Percentiles rank a stretch among this genome's conserved stretches.
Evolutionary conservation across 2,797 vertebrate species (phyloP).

Genomic region (Artibeus jamaicensis): DNA sequence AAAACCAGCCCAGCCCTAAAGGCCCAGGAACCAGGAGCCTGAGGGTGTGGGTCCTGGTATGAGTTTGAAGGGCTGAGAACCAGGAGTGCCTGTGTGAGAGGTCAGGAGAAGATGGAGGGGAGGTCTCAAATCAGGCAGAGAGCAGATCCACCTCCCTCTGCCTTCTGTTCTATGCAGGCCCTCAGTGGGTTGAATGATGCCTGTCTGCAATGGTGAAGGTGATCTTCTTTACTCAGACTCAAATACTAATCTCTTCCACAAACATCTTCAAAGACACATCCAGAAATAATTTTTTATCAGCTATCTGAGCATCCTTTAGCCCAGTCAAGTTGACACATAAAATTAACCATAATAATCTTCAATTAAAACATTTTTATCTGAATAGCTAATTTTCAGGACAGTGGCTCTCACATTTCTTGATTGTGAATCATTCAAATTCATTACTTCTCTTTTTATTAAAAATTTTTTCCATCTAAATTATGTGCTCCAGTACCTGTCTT

Average conservation of each 20-base stretch:
- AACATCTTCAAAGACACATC: not conserved
- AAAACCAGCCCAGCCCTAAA: not conserved
- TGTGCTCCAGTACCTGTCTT: not conserved
- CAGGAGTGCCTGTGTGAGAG: not conserved
- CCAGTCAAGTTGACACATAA: constrained; percentile 11
- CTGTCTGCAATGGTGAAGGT: not conserved
- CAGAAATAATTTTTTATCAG: not conserved
- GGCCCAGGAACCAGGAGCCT: not conserved
- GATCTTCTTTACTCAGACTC: not conserved
- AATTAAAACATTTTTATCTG: not conserved
- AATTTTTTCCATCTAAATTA: not conserved
- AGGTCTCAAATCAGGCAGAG: not conserved
- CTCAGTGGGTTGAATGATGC: not conserved
- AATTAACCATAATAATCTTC: not conserved
- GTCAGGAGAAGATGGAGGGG: not conserved
- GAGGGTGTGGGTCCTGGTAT: not conserved
- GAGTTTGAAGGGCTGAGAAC: not conserved
- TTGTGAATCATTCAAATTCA: constrained; percentile 2
- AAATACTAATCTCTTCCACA: not conserved
- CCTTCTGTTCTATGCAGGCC: not conserved
- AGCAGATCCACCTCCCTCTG: not conserved
- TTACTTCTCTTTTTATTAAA: constrained; percentile 39
- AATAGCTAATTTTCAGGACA: constrained; percentile 39
- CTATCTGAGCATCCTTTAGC: not conserved
- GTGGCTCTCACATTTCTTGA: constrained; percentile 34